Conservation (phyloP, 2,888 invertebrate species). For the Diaphora mendica region DNA sequence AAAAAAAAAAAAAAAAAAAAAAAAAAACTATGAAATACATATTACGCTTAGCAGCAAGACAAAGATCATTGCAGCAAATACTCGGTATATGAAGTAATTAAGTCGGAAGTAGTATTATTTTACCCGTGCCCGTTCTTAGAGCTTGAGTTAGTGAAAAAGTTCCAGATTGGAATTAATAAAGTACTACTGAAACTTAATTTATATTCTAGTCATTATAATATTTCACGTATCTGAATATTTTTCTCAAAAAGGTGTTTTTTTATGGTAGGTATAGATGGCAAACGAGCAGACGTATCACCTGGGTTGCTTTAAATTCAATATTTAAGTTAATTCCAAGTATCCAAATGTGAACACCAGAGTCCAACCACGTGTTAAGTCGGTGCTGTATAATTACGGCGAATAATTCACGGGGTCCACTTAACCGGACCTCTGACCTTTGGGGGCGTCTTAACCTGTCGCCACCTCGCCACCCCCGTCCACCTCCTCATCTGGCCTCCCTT, state of each 20-base stretch:
- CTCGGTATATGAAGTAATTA: too few relatives aligned
- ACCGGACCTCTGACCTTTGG: slow-evolving; percentile 54
- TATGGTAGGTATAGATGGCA: too few relatives aligned
- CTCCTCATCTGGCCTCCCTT: not conserved
- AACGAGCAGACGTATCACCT: too few relatives aligned
- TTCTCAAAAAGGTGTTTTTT: too few relatives aligned
- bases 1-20: too few relatives aligned
- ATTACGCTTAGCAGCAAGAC: not conserved
- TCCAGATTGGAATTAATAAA: too few relatives aligned
- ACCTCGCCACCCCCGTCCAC: slow-evolving; percentile 39
- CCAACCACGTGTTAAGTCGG: slow-evolving; percentile 79
- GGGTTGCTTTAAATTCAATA: not conserved
- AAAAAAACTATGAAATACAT: not conserved
- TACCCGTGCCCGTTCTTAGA: too few relatives aligned
- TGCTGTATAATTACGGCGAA: slow-evolving; percentile 78
- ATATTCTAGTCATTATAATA: too few relatives aligned
- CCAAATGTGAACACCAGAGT: slow-evolving; percentile 51
- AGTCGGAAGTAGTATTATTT: too few relatives aligned
- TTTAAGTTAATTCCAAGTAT: slow-evolving; percentile 20
- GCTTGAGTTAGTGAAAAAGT: too few relatives aligned
- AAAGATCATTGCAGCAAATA: not conserved
- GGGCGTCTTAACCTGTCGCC: slow-evolving; percentile 64
- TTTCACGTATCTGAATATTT: too few relatives aligned
- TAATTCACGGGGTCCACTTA: slow-evolving; percentile 66
- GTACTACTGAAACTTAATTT: not conserved